phyloP scores from a whole-genome alignment of 2,888 invertebrate species.

The Venusia cambrica region DNA sequence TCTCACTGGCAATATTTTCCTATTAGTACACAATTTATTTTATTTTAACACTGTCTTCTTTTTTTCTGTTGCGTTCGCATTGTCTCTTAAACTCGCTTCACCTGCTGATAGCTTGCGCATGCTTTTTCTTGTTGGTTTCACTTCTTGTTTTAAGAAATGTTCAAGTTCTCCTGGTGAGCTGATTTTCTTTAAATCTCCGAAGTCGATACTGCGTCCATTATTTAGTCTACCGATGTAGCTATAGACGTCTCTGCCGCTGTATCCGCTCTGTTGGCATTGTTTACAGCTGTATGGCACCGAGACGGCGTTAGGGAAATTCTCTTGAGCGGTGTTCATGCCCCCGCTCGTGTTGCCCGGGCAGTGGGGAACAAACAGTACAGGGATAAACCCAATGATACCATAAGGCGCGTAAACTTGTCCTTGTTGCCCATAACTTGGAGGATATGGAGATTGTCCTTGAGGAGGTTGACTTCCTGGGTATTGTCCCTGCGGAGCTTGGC shows the following conservation, averaged over 20 bases:
- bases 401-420: constrained; percentile 68
- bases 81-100: constrained; percentile 35
- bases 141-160: constrained; percentile 60
- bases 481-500: constrained; percentile 8
- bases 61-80: constrained; percentile 39
- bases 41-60: constrained; percentile 29
- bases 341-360: constrained; percentile 79
- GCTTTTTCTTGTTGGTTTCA: constrained; percentile 59
- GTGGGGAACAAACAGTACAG: constrained; percentile 86
- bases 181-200: constrained; percentile 66
- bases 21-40: no score
- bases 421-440: constrained; percentile 30
- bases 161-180: constrained; percentile 60
- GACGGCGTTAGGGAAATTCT: constrained; percentile 82
- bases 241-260: constrained; percentile 52
- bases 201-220: constrained; percentile 55
- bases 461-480: constrained; percentile 5
- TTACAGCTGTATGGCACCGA: constrained; percentile 83
- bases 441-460: constrained; percentile 19
- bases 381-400: constrained; percentile 85
- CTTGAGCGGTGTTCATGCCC: constrained; percentile 73
- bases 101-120: constrained; percentile 54
- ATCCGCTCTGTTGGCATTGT: constrained; percentile 65
- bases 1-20: constrained; percentile 28
- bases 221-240: constrained; percentile 59